These are phyloP conservation scores for Zele albiditarsus DNA, from an alignment of 2,888 invertebrate species.

Conservation along the genomic window DNA sequence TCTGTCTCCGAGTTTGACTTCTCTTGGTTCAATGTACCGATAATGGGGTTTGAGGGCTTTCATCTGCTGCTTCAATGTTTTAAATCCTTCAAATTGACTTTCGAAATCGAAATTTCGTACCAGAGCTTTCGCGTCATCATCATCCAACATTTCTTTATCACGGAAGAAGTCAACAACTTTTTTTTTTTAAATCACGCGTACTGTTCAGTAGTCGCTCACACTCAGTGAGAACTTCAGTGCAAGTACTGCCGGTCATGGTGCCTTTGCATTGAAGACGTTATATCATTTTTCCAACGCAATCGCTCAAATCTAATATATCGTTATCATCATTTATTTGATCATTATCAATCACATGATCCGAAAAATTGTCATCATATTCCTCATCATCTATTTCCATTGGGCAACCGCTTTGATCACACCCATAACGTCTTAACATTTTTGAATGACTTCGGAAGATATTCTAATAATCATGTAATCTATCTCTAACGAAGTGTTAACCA, in stretches of 20 bases:
- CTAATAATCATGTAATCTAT: too few species aligned
- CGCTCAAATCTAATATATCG: not conserved
- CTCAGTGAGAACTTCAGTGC: constrained; percentile 30
- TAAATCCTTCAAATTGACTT: constrained; percentile 35
- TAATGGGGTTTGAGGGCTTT: constrained; percentile 29
- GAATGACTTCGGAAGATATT: too few species aligned
- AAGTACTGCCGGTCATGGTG: constrained; percentile 42
- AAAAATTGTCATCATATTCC: too few species aligned
- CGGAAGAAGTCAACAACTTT: constrained; percentile 19
- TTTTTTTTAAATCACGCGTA: constrained; percentile 11
- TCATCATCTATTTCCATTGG: too few species aligned
- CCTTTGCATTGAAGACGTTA: constrained; percentile 35
- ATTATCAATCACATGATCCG: too few species aligned
- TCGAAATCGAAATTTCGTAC: constrained; percentile 34
- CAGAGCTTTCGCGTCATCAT: constrained; percentile 23
- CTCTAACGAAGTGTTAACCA: too few species aligned
- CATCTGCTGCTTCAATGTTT: constrained; percentile 34
- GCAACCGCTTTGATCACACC: too few species aligned
- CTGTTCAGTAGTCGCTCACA: constrained; percentile 34
- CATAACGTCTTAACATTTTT: too few species aligned
- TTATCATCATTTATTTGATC: not conserved
- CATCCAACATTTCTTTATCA: too few species aligned
- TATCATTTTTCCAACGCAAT: not conserved
- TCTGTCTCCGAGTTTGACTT: constrained; percentile 37
- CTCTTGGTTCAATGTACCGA: constrained; percentile 41